phyloP scores from a whole-genome alignment of 2,113 vertebrate species.

The Oncorhynchus gorbuscha region DNA sequence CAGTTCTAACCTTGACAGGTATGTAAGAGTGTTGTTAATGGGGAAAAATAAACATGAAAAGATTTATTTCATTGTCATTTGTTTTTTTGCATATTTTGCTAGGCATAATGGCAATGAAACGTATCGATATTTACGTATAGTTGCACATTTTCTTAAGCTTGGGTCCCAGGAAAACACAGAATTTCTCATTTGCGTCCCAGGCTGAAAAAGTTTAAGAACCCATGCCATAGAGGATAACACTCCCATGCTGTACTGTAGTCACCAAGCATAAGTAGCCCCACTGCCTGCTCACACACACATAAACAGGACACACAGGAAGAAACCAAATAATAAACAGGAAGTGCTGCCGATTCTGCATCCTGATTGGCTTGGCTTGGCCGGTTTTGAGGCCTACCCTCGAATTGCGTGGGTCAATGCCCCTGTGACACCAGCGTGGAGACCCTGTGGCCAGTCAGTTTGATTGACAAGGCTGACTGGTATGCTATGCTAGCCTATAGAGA shows the following conservation, averaged over 20 bases:
- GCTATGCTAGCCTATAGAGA: not conserved
- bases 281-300: not conserved
- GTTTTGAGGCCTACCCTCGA: not conserved
- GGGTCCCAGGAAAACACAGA: too few species aligned
- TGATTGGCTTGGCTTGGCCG: not conserved
- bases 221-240: not conserved
- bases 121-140: too few species aligned
- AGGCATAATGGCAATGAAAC: too few species aligned
- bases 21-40: too few species aligned
- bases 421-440: not conserved
- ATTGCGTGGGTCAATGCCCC: not conserved
- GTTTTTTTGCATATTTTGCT: too few species aligned
- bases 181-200: too few species aligned
- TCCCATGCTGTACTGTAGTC: not conserved
- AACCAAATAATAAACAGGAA: not conserved
- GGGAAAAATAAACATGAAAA: too few species aligned
- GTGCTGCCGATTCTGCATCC: not conserved
- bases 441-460: constrained; percentile 1
- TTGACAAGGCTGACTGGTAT: constrained; percentile 11
- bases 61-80: too few species aligned
- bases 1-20: too few species aligned
- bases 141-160: too few species aligned
- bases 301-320: not conserved
- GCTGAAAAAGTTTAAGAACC: too few species aligned
- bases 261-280: not conserved